Percentiles rank a stretch among this genome's conserved stretches.
Evolutionary conservation across 2,797 vertebrate genomes (phyloP).

Genomic region (Clarias laeviceps): DNA sequence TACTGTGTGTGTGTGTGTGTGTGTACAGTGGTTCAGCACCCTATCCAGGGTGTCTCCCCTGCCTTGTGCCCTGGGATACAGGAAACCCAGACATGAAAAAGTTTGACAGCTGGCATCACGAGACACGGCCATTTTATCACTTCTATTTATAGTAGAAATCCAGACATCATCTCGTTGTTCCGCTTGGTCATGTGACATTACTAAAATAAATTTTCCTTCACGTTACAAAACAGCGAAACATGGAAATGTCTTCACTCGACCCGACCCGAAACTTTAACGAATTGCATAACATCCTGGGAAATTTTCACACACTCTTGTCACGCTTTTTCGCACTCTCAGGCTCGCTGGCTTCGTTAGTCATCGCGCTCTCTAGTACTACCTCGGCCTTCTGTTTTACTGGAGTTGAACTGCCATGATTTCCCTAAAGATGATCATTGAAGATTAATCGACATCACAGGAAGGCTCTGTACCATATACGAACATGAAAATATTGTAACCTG

Average conservation of each 20-base stretch:
- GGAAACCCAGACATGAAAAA: no score
- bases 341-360: neutral
- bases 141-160: neutral
- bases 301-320: neutral
- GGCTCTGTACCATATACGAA: neutral
- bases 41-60: no score
- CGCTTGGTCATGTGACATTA: neutral
- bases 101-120: no score
- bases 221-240: neutral
- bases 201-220: neutral
- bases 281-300: slow-evolving; percentile 8
- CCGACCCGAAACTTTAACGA: neutral
- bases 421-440: neutral
- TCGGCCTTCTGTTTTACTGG: neutral
- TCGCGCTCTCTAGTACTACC: no score
- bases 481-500: neutral
- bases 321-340: neutral
- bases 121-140: rapidly evolving
- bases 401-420: neutral
- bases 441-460: neutral
- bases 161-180: neutral
- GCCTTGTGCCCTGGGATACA: no score
- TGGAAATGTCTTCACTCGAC: neutral
- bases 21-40: no score
- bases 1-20: no score